Evolutionary conservation across 92 coral and sea anemone genomes (phyloP).

Genomic region (Epizoanthus rinbou): DNA sequence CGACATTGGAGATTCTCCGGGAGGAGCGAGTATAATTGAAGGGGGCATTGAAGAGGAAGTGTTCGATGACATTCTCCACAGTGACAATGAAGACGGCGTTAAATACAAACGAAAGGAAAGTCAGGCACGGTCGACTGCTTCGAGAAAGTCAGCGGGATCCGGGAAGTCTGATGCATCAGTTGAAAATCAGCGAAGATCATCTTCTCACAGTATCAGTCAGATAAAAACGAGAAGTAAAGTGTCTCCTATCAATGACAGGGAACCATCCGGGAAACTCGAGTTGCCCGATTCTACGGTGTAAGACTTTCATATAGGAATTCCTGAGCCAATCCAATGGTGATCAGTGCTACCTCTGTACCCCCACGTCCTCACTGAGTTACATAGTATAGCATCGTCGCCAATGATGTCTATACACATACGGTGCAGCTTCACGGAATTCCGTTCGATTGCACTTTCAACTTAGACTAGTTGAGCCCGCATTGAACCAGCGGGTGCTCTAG

Average conservation of each 20-base stretch:
- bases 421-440: too few species aligned
- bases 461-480: too few species aligned
- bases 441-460: too few species aligned
- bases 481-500: too few species aligned
- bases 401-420: too few species aligned
- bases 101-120: constrained; percentile 40
- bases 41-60: constrained; percentile 71
- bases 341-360: too few species aligned
- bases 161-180: constrained; percentile 5
- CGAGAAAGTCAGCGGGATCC: constrained; percentile 22
- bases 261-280: not conserved
- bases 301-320: too few species aligned
- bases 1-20: not conserved
- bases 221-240: constrained; percentile 14
- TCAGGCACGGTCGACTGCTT: constrained; percentile 22
- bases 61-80: constrained; percentile 71
- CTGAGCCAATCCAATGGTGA: too few species aligned
- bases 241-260: not conserved
- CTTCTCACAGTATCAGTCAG: constrained; percentile 7
- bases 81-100: constrained; percentile 68
- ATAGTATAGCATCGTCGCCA: too few species aligned
- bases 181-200: not conserved
- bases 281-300: too few species aligned
- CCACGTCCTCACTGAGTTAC: too few species aligned
- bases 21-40: constrained; percentile 65